Evolutionary conservation across 2,797 vertebrate genomes (phyloP).

Genomic region (Micromesistius poutassou): DNA sequence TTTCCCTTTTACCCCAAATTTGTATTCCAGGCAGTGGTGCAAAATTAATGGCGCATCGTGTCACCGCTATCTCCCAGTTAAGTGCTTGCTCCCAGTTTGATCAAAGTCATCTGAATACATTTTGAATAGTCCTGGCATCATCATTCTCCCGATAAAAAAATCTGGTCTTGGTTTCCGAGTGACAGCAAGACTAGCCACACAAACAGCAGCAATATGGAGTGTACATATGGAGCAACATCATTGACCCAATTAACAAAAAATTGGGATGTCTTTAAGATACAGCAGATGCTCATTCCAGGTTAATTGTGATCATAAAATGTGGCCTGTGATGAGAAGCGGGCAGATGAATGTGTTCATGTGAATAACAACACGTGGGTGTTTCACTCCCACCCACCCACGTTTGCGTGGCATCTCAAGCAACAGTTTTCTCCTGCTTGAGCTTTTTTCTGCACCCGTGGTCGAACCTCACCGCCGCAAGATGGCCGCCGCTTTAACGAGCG

Average conservation of each 20-base stretch:
- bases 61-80: slow-evolving; percentile 32
- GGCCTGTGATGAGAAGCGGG: neutral
- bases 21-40: slow-evolving; percentile 21
- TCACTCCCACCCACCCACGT: neutral
- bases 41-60: slow-evolving; percentile 33
- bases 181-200: slow-evolving; percentile 2
- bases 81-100: slow-evolving; percentile 36
- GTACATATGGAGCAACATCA: neutral
- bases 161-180: neutral
- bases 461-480: neutral
- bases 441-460: neutral
- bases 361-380: neutral
- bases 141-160: neutral
- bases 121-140: slow-evolving; percentile 24
- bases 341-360: neutral
- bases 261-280: neutral
- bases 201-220: neutral
- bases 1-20: slow-evolving; percentile 11
- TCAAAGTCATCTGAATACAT: slow-evolving; percentile 35
- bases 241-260: neutral
- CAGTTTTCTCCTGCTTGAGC: neutral
- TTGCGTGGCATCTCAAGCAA: neutral
- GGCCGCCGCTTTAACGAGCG: neutral
- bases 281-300: slow-evolving; percentile 1
- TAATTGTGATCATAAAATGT: neutral